These are phyloP conservation scores for Acromyrmex charruanus DNA, from an alignment of 1,140 invertebrate species.

Conservation along the genomic window DNA sequence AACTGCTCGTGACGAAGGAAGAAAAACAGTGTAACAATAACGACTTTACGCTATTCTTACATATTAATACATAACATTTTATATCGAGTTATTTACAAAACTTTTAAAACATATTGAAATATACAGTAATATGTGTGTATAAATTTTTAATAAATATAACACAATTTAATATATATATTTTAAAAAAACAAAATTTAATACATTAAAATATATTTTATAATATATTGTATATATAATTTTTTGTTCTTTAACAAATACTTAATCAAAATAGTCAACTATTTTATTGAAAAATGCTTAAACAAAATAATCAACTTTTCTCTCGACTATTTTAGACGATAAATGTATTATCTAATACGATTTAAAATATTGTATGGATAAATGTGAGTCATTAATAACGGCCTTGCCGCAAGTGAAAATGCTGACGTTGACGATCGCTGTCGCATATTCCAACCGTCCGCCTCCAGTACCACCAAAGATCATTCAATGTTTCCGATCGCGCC, in stretches of 20 bases:
- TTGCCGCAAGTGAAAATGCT: constrained; percentile 78
- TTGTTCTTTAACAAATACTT: background rate
- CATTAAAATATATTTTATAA: background rate
- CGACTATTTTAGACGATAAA: background rate
- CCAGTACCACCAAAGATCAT: constrained; percentile 45
- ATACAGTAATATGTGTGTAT: background rate
- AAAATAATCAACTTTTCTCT: background rate
- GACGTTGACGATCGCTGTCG: constrained; percentile 45
- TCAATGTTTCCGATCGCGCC: constrained; percentile 50
- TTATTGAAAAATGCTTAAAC: background rate
- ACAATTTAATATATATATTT: no score
- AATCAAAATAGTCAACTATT: no score
- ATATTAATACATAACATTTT: background rate
- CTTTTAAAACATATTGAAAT: background rate
- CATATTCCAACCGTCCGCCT: constrained; percentile 23
- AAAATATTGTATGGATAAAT: constrained; percentile 20
- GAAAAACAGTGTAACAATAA: constrained; percentile 17
- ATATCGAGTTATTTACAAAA: background rate
- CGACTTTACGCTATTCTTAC: background rate
- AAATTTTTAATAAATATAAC: background rate
- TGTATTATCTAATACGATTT: background rate
- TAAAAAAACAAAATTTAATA: background rate
- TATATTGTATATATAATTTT: background rate
- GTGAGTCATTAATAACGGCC: constrained; percentile 67
- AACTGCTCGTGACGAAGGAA: constrained; percentile 45